These are phyloP conservation scores for Neodiprion fabricii DNA, from an alignment of 1,140 invertebrate species.

Conservation along the genomic window DNA sequence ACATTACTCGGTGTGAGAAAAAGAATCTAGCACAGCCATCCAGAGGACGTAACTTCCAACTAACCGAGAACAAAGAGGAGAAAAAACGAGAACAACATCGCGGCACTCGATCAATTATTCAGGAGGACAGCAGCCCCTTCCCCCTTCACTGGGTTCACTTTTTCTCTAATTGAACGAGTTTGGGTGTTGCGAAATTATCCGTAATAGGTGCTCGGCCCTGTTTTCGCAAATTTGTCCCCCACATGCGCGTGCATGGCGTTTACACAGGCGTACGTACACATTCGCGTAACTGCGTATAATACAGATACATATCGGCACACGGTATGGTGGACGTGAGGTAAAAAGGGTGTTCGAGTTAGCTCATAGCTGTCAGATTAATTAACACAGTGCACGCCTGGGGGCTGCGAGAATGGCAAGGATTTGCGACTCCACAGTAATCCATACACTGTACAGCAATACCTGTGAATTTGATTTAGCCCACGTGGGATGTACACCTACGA, in stretches of 20 bases:
- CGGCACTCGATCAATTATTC: not conserved
- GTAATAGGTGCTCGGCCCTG: not conserved
- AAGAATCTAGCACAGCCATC: too few relatives aligned
- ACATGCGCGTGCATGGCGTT: not conserved
- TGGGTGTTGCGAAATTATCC: not conserved
- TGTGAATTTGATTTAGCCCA: not conserved
- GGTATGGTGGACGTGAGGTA: slow-evolving; percentile 50
- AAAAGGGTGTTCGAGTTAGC: slow-evolving; percentile 53
- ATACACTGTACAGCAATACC: not conserved
- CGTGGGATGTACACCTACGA: not conserved
- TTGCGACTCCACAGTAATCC: slow-evolving; percentile 37
- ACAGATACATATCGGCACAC: slow-evolving; percentile 5
- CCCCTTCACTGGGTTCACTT: not conserved
- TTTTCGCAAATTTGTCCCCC: not conserved
- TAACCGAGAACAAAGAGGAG: too few relatives aligned
- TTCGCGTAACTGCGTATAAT: too few relatives aligned
- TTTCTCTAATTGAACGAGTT: slow-evolving; percentile 7
- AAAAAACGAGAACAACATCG: too few relatives aligned
- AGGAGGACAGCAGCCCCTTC: not conserved
- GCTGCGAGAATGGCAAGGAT: slow-evolving; percentile 40
- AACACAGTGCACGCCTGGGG: slow-evolving; percentile 55
- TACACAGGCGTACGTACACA: too few relatives aligned
- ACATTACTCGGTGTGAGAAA: too few relatives aligned
- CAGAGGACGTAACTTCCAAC: too few relatives aligned
- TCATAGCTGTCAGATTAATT: slow-evolving; percentile 57